Percentiles rank a stretch among this genome's conserved stretches.
These are phyloP conservation scores for Apocrypta bakeri DNA, from an alignment of 1,140 invertebrate genomes.

Conservation along the genomic window DNA sequence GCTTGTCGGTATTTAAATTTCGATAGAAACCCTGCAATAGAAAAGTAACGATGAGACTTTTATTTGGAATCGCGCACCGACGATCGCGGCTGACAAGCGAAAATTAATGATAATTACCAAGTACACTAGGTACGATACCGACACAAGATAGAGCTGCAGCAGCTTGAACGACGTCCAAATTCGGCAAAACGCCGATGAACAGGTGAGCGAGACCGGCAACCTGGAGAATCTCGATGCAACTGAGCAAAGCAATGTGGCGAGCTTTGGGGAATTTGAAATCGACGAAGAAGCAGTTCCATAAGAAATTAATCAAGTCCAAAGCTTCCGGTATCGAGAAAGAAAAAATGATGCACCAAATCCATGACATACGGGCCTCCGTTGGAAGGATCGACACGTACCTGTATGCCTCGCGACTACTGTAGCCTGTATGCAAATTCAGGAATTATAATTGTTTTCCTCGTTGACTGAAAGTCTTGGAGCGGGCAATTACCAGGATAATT, in stretches of 20 bases:
- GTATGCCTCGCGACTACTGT: slow-evolving; percentile 1
- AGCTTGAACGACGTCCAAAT: slow-evolving; percentile 91
- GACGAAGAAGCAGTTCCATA: slow-evolving; percentile 38
- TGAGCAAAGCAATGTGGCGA: slow-evolving; percentile 70
- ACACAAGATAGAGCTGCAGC: slow-evolving; percentile 93
- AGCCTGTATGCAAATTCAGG: background rate
- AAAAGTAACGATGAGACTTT: too few relatives aligned
- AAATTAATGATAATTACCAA: slow-evolving; percentile 71
- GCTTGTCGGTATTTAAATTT: background rate
- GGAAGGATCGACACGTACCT: slow-evolving; percentile 78
- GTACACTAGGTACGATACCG: slow-evolving; percentile 86
- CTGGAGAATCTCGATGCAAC: slow-evolving; percentile 87
- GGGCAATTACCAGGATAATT: slow-evolving; percentile 14
- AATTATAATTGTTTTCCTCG: background rate
- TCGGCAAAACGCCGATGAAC: slow-evolving; percentile 89
- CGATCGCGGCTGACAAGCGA: too few relatives aligned
- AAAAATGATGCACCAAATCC: slow-evolving; percentile 92
- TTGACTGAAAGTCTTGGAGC: background rate
- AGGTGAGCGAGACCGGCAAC: slow-evolving; percentile 87
- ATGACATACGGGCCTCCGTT: slow-evolving; percentile 85
- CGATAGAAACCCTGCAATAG: slow-evolving; percentile 13
- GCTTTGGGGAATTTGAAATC: background rate
- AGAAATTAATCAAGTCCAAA: slow-evolving; percentile 76
- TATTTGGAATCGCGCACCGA: too few relatives aligned
- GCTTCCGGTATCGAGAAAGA: slow-evolving; percentile 89